Evolutionary conservation across 64 coral and sea anemone genomes (phyloP).

Genomic region (Catalaphyllia jardinei): DNA sequence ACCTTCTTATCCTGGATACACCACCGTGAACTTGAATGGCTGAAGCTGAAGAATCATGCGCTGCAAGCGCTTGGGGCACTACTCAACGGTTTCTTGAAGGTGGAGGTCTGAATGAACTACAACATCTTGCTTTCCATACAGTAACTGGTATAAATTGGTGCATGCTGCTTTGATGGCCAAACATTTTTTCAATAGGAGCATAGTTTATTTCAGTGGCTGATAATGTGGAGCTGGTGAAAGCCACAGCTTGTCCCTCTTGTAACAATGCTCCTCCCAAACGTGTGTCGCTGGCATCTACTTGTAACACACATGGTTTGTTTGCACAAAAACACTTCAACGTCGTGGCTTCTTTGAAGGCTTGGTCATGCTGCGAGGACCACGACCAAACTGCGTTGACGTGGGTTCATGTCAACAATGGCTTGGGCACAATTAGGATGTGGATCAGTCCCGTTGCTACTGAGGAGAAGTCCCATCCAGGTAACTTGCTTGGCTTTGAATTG

Average conservation of each 20-base stretch:
- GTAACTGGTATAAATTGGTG: slow-evolving; percentile 57
- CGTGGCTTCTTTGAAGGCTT: slow-evolving; percentile 12
- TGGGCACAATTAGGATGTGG: too few species aligned
- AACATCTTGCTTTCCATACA: slow-evolving; percentile 57
- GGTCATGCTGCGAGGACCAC: slow-evolving; percentile 44
- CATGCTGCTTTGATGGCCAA: slow-evolving; percentile 50
- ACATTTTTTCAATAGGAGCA: slow-evolving; percentile 51
- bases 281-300: slow-evolving; percentile 60
- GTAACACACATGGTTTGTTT: slow-evolving; percentile 75
- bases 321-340: slow-evolving; percentile 43
- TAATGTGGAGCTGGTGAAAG: slow-evolving; percentile 46
- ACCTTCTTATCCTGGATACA: too few species aligned
- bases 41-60: too few species aligned
- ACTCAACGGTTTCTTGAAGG: too few species aligned
- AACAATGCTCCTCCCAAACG: slow-evolving; percentile 50
- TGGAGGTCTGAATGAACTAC: slow-evolving; percentile 52
- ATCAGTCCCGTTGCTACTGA: background rate
- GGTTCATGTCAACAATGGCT: slow-evolving; percentile 28
- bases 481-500: slow-evolving; percentile 53
- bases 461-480: slow-evolving; percentile 14
- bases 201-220: slow-evolving; percentile 59
- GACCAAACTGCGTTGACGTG: slow-evolving; percentile 31
- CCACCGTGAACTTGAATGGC: too few species aligned
- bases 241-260: slow-evolving; percentile 53
- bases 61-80: too few species aligned